Percentiles rank a stretch among this genome's conserved stretches.
Conservation (phyloP, 2,113 vertebrate genomes). For the Hymenochirus boettgeri region DNA sequence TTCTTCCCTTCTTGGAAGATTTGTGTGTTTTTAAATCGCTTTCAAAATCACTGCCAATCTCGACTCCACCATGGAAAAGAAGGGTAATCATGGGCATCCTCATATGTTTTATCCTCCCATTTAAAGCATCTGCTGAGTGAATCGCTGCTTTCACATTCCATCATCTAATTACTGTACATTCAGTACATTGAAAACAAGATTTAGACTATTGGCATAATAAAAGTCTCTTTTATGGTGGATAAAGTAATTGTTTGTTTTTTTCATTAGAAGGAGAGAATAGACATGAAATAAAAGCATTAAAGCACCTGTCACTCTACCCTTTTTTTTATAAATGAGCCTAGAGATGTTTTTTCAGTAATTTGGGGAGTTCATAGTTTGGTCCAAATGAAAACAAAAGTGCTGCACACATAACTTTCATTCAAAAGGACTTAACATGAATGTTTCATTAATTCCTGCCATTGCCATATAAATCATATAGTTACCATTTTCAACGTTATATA, state of each 20-base stretch:
- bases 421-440: too few species aligned
- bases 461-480: too few species aligned
- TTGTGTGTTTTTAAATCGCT: slow-evolving; percentile 18
- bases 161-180: slow-evolving; percentile 33
- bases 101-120: slow-evolving; percentile 20
- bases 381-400: too few species aligned
- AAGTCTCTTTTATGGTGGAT: slow-evolving; percentile 11
- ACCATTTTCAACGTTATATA: too few species aligned
- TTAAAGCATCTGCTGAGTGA: slow-evolving; percentile 27
- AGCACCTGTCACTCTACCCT: neutral
- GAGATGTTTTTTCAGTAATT: too few species aligned
- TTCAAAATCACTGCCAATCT: slow-evolving; percentile 27
- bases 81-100: slow-evolving; percentile 23
- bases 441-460: too few species aligned
- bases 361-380: too few species aligned
- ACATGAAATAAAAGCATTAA: neutral
- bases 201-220: slow-evolving; percentile 20
- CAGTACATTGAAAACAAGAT: slow-evolving; percentile 18
- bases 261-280: neutral
- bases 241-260: slow-evolving; percentile 5
- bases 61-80: slow-evolving; percentile 26
- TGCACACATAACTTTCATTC: too few species aligned
- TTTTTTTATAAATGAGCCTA: too few species aligned
- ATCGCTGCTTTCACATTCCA: slow-evolving; percentile 16
- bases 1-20: slow-evolving; percentile 10